phyloP scores from a whole-genome alignment of 2,797 vertebrate species.

The Macroramphosus scolopax region DNA sequence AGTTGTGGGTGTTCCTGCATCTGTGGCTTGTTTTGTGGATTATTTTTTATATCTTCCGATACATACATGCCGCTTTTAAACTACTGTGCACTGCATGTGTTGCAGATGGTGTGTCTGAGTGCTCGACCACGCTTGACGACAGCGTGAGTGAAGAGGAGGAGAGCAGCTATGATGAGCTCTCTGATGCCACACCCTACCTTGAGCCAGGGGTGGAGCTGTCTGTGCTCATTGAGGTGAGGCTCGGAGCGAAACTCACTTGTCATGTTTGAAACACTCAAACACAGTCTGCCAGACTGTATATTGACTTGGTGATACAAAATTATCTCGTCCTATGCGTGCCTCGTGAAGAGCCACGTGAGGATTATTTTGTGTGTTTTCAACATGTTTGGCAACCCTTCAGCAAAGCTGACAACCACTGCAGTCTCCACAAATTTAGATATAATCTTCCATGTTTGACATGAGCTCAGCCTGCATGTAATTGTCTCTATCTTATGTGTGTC shows the following conservation, averaged over 20 bases:
- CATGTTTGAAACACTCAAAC: too few relatives aligned
- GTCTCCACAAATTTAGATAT: conserved; percentile 38
- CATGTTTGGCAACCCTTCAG: conserved; percentile 38
- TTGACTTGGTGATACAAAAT: conserved; percentile 14
- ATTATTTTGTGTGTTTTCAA: conserved; percentile 35
- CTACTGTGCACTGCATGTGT: conserved; percentile 42
- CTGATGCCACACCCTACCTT: conserved; percentile 87
- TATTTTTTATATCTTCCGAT: not conserved
- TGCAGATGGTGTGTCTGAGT: conserved; percentile 83
- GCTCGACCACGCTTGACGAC: conserved; percentile 84
- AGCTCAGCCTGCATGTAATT: conserved; percentile 61
- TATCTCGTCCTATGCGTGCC: conserved; percentile 4
- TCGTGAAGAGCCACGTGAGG: conserved; percentile 27
- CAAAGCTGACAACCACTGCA: conserved; percentile 18
- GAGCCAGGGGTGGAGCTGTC: conserved; percentile 91
- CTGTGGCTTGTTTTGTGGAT: conserved; percentile 20
- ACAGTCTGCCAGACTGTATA: conserved; percentile 11
- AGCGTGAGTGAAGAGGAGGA: conserved; percentile 96
- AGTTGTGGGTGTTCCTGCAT: too few relatives aligned
- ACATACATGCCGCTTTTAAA: conserved; percentile 2
- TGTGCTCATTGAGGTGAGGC: conserved; percentile 89
- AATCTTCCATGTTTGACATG: conserved; percentile 59
- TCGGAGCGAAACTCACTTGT: not conserved
- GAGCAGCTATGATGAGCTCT: conserved; percentile 90
- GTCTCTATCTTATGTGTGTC: conserved; percentile 54